phyloP scores from a whole-genome alignment of 1,140 invertebrate genomes.

The Ditylenchus dipsaci region DNA sequence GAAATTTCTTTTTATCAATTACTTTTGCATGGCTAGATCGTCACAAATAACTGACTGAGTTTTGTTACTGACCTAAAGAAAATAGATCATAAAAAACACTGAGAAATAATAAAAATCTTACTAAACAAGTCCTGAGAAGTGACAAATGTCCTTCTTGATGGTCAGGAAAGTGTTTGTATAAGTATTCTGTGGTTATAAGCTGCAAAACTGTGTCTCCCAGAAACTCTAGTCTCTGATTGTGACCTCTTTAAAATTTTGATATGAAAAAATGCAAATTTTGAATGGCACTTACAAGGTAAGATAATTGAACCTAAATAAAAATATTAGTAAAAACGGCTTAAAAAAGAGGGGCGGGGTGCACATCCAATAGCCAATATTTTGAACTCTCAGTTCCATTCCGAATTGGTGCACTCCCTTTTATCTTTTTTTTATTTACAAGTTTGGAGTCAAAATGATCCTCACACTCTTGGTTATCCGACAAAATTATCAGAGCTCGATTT shows the following conservation, averaged over 20 bases:
- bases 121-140: conserved; percentile 82
- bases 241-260: conserved; percentile 66
- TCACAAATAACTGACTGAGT: conserved; percentile 96
- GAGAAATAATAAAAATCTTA: no score
- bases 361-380: no score
- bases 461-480: no score
- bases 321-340: no score
- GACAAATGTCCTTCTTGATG: conserved; percentile 99
- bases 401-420: no score
- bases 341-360: no score
- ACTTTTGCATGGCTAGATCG: conserved; percentile 87
- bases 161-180: conserved; percentile 93
- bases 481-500: no score
- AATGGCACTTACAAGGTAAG: conserved; percentile 70
- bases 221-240: conserved; percentile 95
- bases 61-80: conserved; percentile 72
- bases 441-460: no score
- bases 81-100: no score
- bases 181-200: conserved; percentile 89
- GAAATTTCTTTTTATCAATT: conserved; percentile 64
- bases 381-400: no score
- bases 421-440: no score
- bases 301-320: conserved; percentile 70
- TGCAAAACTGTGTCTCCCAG: conserved; percentile 95
- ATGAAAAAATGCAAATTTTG: neutral